These are phyloP conservation scores for Siniperca knerii DNA, from an alignment of 2,113 vertebrate genomes.

Conservation along the genomic window DNA sequence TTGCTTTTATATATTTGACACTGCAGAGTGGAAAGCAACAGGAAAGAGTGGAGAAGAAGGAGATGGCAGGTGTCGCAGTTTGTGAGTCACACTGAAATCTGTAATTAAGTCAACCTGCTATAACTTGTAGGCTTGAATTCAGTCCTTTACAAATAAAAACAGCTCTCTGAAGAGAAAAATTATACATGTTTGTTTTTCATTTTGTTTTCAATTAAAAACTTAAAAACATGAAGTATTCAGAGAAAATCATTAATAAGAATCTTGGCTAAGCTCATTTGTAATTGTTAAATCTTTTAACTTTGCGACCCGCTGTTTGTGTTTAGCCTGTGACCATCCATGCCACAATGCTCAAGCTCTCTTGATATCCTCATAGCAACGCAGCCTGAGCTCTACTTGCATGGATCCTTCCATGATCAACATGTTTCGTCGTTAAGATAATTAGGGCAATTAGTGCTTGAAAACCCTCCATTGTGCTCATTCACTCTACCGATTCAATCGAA, in stretches of 20 bases:
- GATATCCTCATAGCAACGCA: slow-evolving; percentile 5
- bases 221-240: not conserved
- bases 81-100: slow-evolving; percentile 46
- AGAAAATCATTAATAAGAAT: slow-evolving; percentile 3
- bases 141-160: slow-evolving; percentile 12
- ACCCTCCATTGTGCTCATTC: slow-evolving; percentile 44
- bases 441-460: slow-evolving; percentile 69
- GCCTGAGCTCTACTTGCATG: slow-evolving; percentile 4
- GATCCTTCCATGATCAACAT: slow-evolving; percentile 50
- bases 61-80: slow-evolving; percentile 55
- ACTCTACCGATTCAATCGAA: slow-evolving; percentile 57
- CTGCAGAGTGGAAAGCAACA: slow-evolving; percentile 35
- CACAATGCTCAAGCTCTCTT: not conserved
- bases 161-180: not conserved
- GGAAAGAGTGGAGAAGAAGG: slow-evolving; percentile 38
- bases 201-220: not conserved
- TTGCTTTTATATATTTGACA: slow-evolving; percentile 43
- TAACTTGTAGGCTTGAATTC: not conserved
- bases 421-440: slow-evolving; percentile 75
- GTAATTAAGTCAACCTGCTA: slow-evolving; percentile 8
- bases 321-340: not conserved
- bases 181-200: not conserved
- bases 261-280: not conserved
- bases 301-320: not conserved
- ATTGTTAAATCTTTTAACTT: not conserved